Evolutionary conservation across 2,113 vertebrate genomes (phyloP).

Genomic region (Numida meleagris): DNA sequence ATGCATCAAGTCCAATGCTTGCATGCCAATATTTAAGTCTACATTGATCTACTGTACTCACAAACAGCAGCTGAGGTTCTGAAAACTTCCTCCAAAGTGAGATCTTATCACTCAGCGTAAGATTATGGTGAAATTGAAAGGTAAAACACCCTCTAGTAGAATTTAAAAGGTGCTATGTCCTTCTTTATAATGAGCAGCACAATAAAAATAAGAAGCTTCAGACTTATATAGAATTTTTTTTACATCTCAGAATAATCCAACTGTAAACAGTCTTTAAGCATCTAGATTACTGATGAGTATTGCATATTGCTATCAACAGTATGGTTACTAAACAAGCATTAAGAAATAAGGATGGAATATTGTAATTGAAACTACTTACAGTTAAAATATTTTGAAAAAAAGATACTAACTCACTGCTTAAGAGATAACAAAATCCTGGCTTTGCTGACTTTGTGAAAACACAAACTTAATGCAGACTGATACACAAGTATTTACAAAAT

Average conservation of each 20-base stretch:
- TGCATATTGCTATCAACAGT: background rate
- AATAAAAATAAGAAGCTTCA: background rate
- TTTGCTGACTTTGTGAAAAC: background rate
- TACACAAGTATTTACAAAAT: background rate
- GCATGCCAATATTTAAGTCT: background rate
- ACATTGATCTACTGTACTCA: background rate
- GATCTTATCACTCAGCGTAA: background rate
- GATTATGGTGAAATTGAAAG: background rate
- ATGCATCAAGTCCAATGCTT: background rate
- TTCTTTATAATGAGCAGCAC: background rate
- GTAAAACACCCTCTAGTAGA: background rate
- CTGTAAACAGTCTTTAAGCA: background rate
- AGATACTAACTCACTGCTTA: background rate
- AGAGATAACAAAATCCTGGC: background rate
- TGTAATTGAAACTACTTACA: background rate
- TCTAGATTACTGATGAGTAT: background rate
- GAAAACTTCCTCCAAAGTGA: background rate
- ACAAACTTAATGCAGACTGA: background rate
- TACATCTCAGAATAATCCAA: background rate
- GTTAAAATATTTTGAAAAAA: background rate
- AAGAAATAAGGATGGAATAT: background rate
- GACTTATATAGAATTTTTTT: background rate
- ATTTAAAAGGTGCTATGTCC: background rate
- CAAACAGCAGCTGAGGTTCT: background rate
- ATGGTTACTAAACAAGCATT: background rate